phyloP scores from a whole-genome alignment of 2,888 invertebrate genomes.

The Sarcophaga carnaria region DNA sequence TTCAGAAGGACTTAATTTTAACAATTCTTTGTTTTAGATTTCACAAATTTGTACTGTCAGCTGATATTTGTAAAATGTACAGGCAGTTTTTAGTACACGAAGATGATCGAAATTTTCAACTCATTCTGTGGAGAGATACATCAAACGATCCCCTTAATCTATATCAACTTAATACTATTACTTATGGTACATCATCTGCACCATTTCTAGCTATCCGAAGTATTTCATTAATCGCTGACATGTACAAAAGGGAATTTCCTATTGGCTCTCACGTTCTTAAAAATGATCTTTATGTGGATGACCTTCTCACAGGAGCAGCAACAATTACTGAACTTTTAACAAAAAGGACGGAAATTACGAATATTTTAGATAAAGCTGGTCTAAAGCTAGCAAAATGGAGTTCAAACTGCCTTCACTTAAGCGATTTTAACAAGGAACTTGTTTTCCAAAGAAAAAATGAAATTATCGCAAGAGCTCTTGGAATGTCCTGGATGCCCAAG shows the following conservation, averaged over 20 bases:
- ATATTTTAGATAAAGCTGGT: constrained; percentile 7
- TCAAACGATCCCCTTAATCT: too few relatives aligned
- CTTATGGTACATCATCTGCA: too few relatives aligned
- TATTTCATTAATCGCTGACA: too few relatives aligned
- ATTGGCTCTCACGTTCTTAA: neutral
- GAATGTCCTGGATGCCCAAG: constrained; percentile 26
- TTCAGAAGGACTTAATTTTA: too few relatives aligned
- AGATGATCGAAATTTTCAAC: constrained; percentile 42
- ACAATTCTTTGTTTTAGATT: too few relatives aligned
- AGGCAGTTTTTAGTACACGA: constrained; percentile 32
- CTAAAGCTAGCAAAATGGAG: constrained; percentile 15
- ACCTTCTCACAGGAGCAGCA: constrained; percentile 35
- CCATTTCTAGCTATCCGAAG: too few relatives aligned
- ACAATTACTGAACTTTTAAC: neutral
- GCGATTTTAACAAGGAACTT: too few relatives aligned
- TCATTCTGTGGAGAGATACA: constrained; percentile 29
- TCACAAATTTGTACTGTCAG: too few relatives aligned
- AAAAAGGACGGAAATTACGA: neutral
- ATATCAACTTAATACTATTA: too few relatives aligned
- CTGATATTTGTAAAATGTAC: too few relatives aligned
- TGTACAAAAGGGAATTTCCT: neutral
- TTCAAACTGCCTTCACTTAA: constrained; percentile 1
- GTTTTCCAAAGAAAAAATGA: too few relatives aligned
- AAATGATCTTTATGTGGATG: constrained; percentile 9
- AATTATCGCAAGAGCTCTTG: constrained; percentile 2